These are phyloP conservation scores for Parnassius glacialis DNA, from an alignment of 2,888 invertebrate species.

Conservation along the genomic window DNA sequence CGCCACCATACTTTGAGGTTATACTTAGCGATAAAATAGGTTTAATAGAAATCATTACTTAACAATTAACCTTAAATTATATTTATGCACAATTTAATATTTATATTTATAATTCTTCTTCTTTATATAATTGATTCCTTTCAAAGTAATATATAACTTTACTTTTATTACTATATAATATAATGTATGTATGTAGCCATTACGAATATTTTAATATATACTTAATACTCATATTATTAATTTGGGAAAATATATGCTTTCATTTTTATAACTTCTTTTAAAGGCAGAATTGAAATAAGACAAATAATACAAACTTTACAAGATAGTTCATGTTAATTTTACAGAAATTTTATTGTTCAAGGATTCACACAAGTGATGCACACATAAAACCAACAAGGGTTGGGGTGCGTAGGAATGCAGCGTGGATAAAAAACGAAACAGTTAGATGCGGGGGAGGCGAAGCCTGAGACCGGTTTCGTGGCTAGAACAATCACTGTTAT, in stretches of 20 bases:
- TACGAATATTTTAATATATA: no score
- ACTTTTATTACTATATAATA: no score
- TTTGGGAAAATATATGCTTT: not conserved
- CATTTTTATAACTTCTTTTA: not conserved
- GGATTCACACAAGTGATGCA: slow-evolving; percentile 25
- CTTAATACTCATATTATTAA: not conserved
- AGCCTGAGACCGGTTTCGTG: slow-evolving; percentile 52
- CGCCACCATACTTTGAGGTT: no score
- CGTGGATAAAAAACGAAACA: slow-evolving; percentile 67
- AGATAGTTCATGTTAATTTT: not conserved
- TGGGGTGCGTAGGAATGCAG: slow-evolving; percentile 74
- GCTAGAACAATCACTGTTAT: slow-evolving; percentile 52
- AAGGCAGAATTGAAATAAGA: not conserved
- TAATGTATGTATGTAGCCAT: no score
- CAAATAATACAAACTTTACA: no score
- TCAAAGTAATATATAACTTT: no score
- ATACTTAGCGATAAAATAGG: no score
- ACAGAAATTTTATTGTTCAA: slow-evolving; percentile 14
- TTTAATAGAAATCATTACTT: no score
- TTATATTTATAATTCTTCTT: no score
- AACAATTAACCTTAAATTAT: no score
- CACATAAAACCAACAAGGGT: slow-evolving; percentile 39
- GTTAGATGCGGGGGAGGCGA: slow-evolving; percentile 63
- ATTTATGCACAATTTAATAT: no score
- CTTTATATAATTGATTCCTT: no score